These are phyloP conservation scores for Copidosoma aretas DNA, from an alignment of 2,888 invertebrate species.

Conservation along the genomic window DNA sequence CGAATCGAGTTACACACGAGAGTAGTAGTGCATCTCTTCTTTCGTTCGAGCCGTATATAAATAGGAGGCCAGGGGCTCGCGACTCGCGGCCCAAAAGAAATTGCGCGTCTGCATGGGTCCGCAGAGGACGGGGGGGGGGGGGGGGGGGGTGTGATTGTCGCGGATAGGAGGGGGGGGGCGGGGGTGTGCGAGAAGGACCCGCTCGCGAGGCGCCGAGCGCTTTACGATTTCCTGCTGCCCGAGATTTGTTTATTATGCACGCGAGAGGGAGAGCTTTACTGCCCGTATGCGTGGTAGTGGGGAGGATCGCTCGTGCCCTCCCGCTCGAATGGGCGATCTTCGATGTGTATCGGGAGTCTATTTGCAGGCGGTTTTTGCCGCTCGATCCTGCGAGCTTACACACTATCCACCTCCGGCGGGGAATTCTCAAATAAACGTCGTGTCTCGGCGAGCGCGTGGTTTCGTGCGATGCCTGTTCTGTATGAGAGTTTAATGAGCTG, in stretches of 20 bases:
- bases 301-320: not conserved
- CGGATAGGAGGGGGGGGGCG: conserved; percentile 22
- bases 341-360: not conserved
- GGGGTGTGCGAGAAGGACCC: conserved; percentile 5
- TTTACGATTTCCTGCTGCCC: conserved; percentile 36
- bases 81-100: not conserved
- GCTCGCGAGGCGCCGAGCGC: conserved; percentile 21
- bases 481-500: not conserved
- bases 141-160: conserved; percentile 29
- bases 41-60: conserved; percentile 31
- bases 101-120: not conserved
- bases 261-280: conserved; percentile 4
- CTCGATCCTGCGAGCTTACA: no score
- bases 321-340: not conserved
- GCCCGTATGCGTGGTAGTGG: not conserved
- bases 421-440: conserved; percentile 18
- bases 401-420: not conserved
- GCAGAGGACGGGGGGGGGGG: not conserved
- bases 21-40: conserved; percentile 2
- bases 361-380: not conserved
- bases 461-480: conserved; percentile 5
- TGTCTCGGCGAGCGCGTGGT: not conserved
- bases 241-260: conserved; percentile 33
- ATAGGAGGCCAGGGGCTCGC: conserved; percentile 12
- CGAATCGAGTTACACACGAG: conserved; percentile 12